Base-by-base conservation (phyloP, 2,113 vertebrate genomes). In the Tachuris rubrigastra region DNA sequence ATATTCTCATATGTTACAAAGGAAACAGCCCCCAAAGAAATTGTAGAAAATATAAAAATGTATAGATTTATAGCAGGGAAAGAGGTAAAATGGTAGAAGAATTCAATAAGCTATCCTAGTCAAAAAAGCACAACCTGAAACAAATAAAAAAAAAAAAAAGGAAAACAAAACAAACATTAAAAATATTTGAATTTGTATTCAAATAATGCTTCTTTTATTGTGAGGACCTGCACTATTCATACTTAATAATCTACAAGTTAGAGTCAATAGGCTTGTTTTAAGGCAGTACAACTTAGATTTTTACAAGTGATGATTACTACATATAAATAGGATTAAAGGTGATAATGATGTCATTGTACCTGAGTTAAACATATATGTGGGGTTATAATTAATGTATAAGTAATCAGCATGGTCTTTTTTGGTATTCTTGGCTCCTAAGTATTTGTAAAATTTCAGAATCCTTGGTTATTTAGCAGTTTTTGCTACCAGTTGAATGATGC, bases 1-100 rank as follows among this genome's bases (percentile, higher is more conserved):
- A 97, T 96, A 97, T 96, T 96, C 95, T 97, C 96, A 96, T 94
- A 96, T 76, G 96, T 87, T 97, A 95, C 93, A 94, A 96, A 95
- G 91, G 95, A 95, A 95, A 96, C 85, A 96, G 95, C 95, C 95
- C 95, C 95, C 72, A 85, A 97, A 97, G 93, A 96, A 94, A 97
- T 96, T 96, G 86, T 92, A 90, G 88, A 96, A 94, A 95, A 96
- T 95, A 96, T 68, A 74, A 96, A 90, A 96, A 96, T 75, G 82
- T 96, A 92, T 95, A 90, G 92, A 65, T 88, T 81, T 96, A 89
- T 92, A 77, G 77, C 85, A 41, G 60, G 15, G 42, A 52, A 94
- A 81, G 80, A 58, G 46, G 91, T 82, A 96, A 93, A 96, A 77
- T 84, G 7, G 9, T 53, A 59, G 82, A 88, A 90, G 37, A 81